Percentiles rank a stretch among this genome's conserved stretches.
phyloP scores from a whole-genome alignment of 1,140 invertebrate genomes.

The Choristoneura fumiferana region DNA sequence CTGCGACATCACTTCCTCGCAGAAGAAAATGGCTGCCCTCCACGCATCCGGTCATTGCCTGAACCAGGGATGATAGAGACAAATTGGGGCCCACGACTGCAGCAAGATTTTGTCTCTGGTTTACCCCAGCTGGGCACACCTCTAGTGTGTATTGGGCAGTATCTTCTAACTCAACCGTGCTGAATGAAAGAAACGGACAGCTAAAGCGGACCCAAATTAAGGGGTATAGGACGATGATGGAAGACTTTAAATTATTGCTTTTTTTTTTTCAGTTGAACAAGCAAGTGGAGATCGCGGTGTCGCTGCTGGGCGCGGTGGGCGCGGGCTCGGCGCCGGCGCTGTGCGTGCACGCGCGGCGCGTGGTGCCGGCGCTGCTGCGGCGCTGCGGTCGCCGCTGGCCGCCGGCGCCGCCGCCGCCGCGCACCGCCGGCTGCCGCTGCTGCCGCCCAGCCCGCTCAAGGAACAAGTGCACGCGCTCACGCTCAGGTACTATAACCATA shows the following conservation, averaged over 20 bases:
- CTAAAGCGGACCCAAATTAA: too few relatives aligned
- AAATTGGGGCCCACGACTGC: too few relatives aligned
- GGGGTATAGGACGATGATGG: not conserved
- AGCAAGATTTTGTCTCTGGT: too few relatives aligned
- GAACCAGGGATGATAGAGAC: too few relatives aligned
- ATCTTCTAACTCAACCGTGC: too few relatives aligned
- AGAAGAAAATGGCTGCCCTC: too few relatives aligned
- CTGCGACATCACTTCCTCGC: too few relatives aligned
- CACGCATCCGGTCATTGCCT: too few relatives aligned
- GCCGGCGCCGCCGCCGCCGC: slow-evolving; percentile 81
- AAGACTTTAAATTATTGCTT: too few relatives aligned
- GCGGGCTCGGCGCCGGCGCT: slow-evolving; percentile 81
- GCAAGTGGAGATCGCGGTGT: slow-evolving; percentile 81
- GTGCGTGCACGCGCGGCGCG: slow-evolving; percentile 81
- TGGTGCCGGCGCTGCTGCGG: slow-evolving; percentile 82
- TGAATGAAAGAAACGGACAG: too few relatives aligned
- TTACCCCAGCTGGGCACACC: too few relatives aligned
- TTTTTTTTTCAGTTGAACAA: slow-evolving; percentile 79
- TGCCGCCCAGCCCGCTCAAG: slow-evolving; percentile 60
- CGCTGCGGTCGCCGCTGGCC: slow-evolving; percentile 84
- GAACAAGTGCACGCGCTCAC: slow-evolving; percentile 68
- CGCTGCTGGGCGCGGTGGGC: slow-evolving; percentile 81
- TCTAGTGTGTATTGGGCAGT: too few relatives aligned
- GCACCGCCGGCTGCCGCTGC: slow-evolving; percentile 80
- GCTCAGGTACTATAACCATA: slow-evolving; percentile 48